Evolutionary conservation across 2,797 vertebrate species (phyloP).

Genomic region (Cossypha niveicapilla): DNA sequence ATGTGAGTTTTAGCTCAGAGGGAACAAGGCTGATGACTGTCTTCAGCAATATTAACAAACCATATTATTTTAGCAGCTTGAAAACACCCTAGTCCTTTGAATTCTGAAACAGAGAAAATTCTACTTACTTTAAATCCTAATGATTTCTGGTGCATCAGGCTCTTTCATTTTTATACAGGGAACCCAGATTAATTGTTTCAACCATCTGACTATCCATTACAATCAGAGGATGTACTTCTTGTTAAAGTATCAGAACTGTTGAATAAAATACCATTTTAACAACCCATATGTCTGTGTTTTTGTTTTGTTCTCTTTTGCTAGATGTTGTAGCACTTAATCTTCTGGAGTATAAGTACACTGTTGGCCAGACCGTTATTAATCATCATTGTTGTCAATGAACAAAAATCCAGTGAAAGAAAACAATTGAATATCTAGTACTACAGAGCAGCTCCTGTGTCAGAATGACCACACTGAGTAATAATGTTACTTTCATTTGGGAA

Average conservation of each 20-base stretch:
- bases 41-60: constrained; percentile 28
- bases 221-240: constrained; percentile 49
- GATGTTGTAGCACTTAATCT: constrained; percentile 21
- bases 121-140: constrained; percentile 43
- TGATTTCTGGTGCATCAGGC: constrained; percentile 37
- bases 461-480: constrained; percentile 1
- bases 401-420: constrained; percentile 6
- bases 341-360: constrained; percentile 9
- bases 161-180: constrained; percentile 40
- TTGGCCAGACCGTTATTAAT: constrained; percentile 28
- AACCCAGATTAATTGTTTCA: constrained; percentile 63
- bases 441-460: background rate
- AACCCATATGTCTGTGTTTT: constrained; percentile 51
- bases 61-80: constrained; percentile 39
- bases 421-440: background rate
- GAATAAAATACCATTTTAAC: constrained; percentile 54
- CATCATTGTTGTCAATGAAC: constrained; percentile 38
- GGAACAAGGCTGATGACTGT: background rate
- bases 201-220: constrained; percentile 61
- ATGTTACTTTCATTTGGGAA: background rate
- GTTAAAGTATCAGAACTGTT: constrained; percentile 47
- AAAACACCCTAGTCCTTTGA: constrained; percentile 25
- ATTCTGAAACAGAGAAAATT: constrained; percentile 42
- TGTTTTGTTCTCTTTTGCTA: constrained; percentile 36
- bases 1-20: constrained; percentile 4